phyloP scores from a whole-genome alignment of 2,113 vertebrate species.

The Pleuronectes platessa region DNA sequence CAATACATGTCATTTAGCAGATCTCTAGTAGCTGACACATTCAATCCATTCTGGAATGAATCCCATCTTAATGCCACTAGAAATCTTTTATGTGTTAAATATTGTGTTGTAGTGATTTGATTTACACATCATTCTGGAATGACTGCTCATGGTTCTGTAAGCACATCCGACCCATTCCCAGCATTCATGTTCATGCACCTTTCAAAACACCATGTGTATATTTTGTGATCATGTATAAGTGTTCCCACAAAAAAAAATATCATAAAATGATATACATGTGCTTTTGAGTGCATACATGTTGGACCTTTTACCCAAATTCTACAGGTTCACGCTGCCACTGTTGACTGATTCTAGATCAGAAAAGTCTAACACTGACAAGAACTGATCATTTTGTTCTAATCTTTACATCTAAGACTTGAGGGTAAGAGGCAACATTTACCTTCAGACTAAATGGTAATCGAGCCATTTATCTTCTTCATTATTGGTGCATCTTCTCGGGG shows the following conservation, averaged over 20 bases:
- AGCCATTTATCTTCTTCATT: slow-evolving; percentile 55
- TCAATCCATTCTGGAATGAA: slow-evolving; percentile 72
- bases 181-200: slow-evolving; percentile 77
- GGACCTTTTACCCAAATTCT: neutral
- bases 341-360: slow-evolving; percentile 2
- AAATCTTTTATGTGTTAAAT: slow-evolving; percentile 36
- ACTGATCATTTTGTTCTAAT: neutral
- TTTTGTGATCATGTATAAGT: slow-evolving; percentile 53
- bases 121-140: slow-evolving; percentile 65
- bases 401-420: neutral
- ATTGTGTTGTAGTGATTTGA: slow-evolving; percentile 43
- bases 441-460: slow-evolving; percentile 13
- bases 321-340: slow-evolving; percentile 22
- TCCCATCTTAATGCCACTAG: slow-evolving; percentile 47
- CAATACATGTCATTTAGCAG: slow-evolving; percentile 67
- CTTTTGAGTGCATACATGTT: slow-evolving; percentile 11
- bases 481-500: slow-evolving; percentile 43
- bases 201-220: slow-evolving; percentile 53
- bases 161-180: slow-evolving; percentile 79
- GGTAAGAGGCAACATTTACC: slow-evolving; percentile 29
- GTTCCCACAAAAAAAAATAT: slow-evolving; percentile 16
- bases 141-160: slow-evolving; percentile 55
- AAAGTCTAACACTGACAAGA: neutral
- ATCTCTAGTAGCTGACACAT: slow-evolving; percentile 64
- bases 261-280: neutral